phyloP scores from a whole-genome alignment of 2,797 vertebrate species.

The Halcyon badia region DNA sequence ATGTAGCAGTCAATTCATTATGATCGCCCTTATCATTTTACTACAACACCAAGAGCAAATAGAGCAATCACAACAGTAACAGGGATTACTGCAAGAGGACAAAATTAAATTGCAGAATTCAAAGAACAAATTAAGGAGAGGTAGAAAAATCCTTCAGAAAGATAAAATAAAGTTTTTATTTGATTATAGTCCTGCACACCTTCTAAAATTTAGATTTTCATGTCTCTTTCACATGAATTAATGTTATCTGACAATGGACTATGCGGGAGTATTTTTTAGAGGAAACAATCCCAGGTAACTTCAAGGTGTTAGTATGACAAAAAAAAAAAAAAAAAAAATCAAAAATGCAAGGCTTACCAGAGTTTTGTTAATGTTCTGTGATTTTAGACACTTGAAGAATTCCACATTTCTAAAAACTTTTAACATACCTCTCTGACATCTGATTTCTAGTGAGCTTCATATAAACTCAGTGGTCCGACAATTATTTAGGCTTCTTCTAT shows the following conservation, averaged over 20 bases:
- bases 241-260: not conserved
- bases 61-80: not conserved
- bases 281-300: not conserved
- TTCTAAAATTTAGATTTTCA: not conserved
- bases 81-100: not conserved
- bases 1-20: not conserved
- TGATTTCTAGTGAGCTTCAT: not conserved
- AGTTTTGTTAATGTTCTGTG: not conserved
- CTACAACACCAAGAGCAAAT: not conserved
- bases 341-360: not conserved
- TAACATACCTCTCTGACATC: not conserved
- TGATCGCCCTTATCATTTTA: not conserved
- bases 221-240: not conserved
- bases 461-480: not conserved
- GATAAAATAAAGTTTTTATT: not conserved
- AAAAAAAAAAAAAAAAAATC: not conserved
- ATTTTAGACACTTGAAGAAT: not conserved
- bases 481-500: not conserved
- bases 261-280: not conserved
- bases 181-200: not conserved
- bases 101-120: not conserved
- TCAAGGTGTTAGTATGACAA: not conserved
- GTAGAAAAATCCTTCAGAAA: not conserved
- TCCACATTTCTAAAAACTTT: not conserved
- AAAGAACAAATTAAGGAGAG: not conserved